Percentiles rank a stretch among this genome's conserved stretches.
Conservation (phyloP, 2,113 vertebrate genomes). For the Myotis yumanensis region DNA sequence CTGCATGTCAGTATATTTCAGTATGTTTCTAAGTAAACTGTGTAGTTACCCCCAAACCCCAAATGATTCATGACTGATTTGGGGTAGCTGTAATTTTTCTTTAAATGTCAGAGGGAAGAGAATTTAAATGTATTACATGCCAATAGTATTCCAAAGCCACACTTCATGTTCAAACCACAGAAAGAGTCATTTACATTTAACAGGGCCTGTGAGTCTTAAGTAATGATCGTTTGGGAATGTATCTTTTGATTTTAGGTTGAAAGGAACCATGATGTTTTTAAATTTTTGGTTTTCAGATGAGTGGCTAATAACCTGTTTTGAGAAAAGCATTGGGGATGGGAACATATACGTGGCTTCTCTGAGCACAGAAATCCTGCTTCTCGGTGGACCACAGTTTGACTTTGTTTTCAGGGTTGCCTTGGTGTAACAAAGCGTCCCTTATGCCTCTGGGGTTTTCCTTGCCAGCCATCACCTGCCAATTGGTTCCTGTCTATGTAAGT, state of each 20-base stretch:
- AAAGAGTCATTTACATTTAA: constrained; percentile 36
- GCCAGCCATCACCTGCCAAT: constrained; percentile 66
- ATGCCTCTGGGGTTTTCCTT: constrained; percentile 28
- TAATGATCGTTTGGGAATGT: not conserved
- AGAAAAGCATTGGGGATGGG: not conserved
- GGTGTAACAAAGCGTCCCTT: constrained; percentile 57
- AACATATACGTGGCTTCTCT: not conserved
- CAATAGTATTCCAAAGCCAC: not conserved
- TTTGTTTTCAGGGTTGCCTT: constrained; percentile 66
- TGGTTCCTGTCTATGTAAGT: constrained; percentile 52
- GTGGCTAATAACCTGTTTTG: not conserved
- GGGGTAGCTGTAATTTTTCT: not conserved
- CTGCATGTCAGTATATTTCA: not conserved
- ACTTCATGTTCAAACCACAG: constrained; percentile 1
- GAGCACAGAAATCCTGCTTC: not conserved
- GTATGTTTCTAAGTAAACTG: not conserved
- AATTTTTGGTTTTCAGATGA: constrained; percentile 40
- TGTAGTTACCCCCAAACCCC: too few species aligned
- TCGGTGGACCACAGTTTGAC: constrained; percentile 44
- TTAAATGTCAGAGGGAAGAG: constrained; percentile 5
- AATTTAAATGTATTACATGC: constrained; percentile 24
- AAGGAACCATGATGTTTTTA: not conserved
- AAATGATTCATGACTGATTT: constrained; percentile 13
- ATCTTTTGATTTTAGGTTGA: constrained; percentile 58
- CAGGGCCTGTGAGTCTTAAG: not conserved